Evolutionary conservation across 2,888 invertebrate species (phyloP), one percentile per base, ranked within the genome.

Genomic region (Stomorhina lunata): DNA sequence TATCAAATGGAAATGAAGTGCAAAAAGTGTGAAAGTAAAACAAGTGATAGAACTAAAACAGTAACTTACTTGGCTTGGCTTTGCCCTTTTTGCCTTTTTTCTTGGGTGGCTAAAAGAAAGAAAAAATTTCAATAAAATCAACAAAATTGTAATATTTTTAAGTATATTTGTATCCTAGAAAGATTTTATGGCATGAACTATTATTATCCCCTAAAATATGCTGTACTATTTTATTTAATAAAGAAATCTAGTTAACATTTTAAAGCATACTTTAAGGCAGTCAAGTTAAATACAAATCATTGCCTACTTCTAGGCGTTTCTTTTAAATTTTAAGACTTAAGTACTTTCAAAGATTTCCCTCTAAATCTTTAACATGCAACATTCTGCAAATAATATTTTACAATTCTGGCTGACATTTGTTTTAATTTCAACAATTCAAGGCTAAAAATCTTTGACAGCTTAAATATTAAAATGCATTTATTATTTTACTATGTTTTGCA

Each of bases 81-180:
- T 90, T 91, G 84, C 90, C 91, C 81, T 91, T 91, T 83, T 91
- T 91, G 50, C 89, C 90, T 83, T 90, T 90, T 66, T 89, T 90
- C 86, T 91, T 91, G 27, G 91, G 91, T 66, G 91, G 91, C 91
- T 91, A 86, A 17, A 87, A 87, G 63, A 25, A 71, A 68, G 69
- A 37, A 76, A 48, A 73, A 59, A 27, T 32, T 27, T 1, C 5
- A 43, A 22, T 59, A 15, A 48, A 57, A 40, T 20, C 6, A 25
- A 20, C 0, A 59, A 15, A 15, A 25, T 4, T 22, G 3, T 5
- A 59, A 12, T 7, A 37, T 2, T 22, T 59, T 34, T 22, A 4
- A 27, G n/a, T n/a, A n/a, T n/a, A n/a, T n/a, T n/a, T n/a, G n/a
- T n/a, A n/a, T n/a, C n/a, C n/a, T n/a, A 40, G 7, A 27, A 43